Evolutionary conservation across 2,888 invertebrate genomes (phyloP).

Genomic region (Ganaspis brasiliensis): DNA sequence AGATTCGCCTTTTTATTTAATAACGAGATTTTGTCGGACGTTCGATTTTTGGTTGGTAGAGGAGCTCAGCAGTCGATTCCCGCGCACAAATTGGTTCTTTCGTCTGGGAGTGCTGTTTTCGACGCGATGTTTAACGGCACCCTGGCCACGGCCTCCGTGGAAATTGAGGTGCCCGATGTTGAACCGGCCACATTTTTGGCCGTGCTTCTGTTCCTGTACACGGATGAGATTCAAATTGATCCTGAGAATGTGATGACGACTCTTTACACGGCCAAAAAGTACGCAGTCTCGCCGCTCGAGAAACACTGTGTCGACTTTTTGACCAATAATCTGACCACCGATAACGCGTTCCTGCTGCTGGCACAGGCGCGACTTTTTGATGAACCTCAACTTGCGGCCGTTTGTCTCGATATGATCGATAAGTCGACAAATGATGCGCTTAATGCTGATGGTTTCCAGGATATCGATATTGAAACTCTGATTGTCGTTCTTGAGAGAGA

Average conservation of each 20-base stretch:
- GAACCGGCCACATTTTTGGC: conserved; percentile 91
- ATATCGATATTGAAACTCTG: conserved; percentile 90
- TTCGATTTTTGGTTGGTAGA: conserved; percentile 90
- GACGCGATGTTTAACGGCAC: conserved; percentile 93
- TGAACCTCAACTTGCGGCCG: conserved; percentile 89
- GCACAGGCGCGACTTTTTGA: conserved; percentile 91
- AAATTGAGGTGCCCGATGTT: conserved; percentile 91
- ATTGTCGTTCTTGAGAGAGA: conserved; percentile 90
- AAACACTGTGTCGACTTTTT: conserved; percentile 91
- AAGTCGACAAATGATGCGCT: conserved; percentile 91
- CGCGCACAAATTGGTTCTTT: conserved; percentile 90
- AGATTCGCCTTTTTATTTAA: conserved; percentile 87
- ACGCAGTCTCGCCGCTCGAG: conserved; percentile 91
- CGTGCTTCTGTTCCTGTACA: conserved; percentile 88
- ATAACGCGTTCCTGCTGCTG: conserved; percentile 91
- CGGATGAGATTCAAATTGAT: conserved; percentile 91
- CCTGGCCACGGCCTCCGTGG: conserved; percentile 85
- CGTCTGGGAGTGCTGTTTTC: conserved; percentile 92
- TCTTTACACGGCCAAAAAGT: conserved; percentile 92
- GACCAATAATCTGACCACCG: conserved; percentile 88
- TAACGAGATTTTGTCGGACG: conserved; percentile 86
- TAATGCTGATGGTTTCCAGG: conserved; percentile 90
- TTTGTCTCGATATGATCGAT: conserved; percentile 92
- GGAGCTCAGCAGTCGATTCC: conserved; percentile 87
- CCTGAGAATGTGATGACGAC: conserved; percentile 94